Percentiles rank a stretch among this genome's conserved stretches.
Evolutionary conservation across 2,888 invertebrate species (phyloP).

Genomic region (Chrysotoxum bicinctum): DNA sequence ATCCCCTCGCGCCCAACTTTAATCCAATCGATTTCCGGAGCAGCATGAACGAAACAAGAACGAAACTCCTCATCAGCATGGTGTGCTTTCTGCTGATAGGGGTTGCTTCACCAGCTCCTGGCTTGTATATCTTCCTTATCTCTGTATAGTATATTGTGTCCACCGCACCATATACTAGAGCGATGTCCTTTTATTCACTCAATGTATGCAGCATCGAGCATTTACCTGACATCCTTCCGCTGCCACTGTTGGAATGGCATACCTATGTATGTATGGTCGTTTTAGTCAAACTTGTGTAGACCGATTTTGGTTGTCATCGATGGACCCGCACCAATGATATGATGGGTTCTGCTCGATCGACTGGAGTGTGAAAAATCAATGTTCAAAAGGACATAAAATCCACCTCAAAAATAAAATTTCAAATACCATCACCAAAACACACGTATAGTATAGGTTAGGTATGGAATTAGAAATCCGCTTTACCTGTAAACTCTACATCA

Average conservation of each 20-base stretch:
- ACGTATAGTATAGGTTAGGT: background rate
- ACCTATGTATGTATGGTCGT: slow-evolving; percentile 14
- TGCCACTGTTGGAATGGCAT: background rate
- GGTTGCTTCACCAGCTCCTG: background rate
- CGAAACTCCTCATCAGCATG: slow-evolving; percentile 28
- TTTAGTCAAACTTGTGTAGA: slow-evolving; percentile 17
- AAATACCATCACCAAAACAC: background rate
- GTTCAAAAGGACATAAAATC: slow-evolving; percentile 70
- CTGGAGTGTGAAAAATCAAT: slow-evolving; percentile 69
- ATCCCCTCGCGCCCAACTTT: slow-evolving; percentile 58
- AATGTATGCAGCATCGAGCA: slow-evolving; percentile 18
- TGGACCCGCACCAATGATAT: background rate
- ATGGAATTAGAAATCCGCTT: slow-evolving; percentile 53
- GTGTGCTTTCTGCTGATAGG: slow-evolving; percentile 6
- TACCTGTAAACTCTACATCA: slow-evolving; percentile 46
- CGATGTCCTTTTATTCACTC: slow-evolving; percentile 21
- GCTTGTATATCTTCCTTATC: background rate
- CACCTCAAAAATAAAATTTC: slow-evolving; percentile 61
- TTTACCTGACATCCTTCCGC: slow-evolving; percentile 62
- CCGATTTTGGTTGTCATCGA: slow-evolving; percentile 41
- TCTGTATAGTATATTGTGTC: background rate
- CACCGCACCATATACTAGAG: background rate
- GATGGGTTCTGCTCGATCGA: slow-evolving; percentile 48
- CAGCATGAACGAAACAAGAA: background rate
- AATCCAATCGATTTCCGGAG: slow-evolving; percentile 63